Evolutionary conservation across 2,113 vertebrate genomes (phyloP).

Genomic region (Gracilinanus agilis): DNA sequence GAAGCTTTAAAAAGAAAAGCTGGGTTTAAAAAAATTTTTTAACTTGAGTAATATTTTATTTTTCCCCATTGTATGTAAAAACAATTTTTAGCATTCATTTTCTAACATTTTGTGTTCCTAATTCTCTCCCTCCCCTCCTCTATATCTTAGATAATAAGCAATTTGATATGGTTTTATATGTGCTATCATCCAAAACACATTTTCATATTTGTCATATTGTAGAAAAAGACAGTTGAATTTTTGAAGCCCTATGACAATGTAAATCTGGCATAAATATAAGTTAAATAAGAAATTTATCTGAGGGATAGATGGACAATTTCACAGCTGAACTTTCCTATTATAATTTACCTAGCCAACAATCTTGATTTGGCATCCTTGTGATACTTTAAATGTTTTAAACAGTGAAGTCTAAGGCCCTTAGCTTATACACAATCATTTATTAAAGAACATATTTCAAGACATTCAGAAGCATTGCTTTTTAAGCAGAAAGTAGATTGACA

Average conservation of each 20-base stretch:
- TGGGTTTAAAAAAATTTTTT: neutral
- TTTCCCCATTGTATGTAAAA: no score
- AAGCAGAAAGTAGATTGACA: constrained; percentile 33
- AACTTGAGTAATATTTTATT: no score
- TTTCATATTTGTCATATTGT: no score
- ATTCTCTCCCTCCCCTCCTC: no score
- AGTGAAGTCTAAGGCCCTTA: constrained; percentile 27
- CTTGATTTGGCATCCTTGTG: constrained; percentile 8
- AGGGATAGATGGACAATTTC: neutral
- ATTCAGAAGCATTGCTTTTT: constrained; percentile 47
- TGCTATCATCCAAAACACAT: no score
- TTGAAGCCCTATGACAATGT: constrained; percentile 18
- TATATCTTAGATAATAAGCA: no score
- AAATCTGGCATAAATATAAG: constrained; percentile 42
- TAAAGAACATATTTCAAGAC: constrained; percentile 38
- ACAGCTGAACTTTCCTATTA: neutral
- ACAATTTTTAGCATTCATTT: no score
- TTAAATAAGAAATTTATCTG: neutral
- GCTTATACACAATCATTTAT: constrained; percentile 35
- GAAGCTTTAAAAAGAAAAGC: neutral
- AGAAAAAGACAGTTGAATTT: neutral
- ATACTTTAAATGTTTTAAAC: neutral
- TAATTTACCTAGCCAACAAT: neutral
- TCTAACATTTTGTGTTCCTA: no score
- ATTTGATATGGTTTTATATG: no score